These are phyloP conservation scores for Hafferia zeledoni DNA, from an alignment of 2,797 vertebrate genomes.

Conservation along the genomic window DNA sequence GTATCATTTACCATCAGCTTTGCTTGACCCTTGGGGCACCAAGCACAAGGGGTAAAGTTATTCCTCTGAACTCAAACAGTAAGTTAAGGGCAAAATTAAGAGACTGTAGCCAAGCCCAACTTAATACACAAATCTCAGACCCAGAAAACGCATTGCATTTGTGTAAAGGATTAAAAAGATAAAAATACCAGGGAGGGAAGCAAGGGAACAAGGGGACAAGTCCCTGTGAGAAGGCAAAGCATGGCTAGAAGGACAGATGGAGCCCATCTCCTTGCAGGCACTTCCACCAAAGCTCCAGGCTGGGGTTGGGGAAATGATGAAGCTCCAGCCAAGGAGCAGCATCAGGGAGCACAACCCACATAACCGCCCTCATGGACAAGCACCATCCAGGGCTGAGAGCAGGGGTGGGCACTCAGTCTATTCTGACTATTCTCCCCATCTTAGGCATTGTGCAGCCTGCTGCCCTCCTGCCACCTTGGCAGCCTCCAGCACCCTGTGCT, in stretches of 20 bases:
- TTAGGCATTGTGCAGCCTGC: background rate
- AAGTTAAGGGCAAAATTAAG: background rate
- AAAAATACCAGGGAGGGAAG: background rate
- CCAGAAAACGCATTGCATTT: background rate
- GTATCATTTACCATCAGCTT: background rate
- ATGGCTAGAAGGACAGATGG: background rate
- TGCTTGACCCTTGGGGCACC: accelerated
- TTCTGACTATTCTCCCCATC: background rate
- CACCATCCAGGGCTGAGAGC: accelerated
- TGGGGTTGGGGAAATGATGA: background rate
- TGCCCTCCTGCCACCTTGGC: background rate
- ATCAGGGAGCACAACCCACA: accelerated
- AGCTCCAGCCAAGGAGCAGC: background rate
- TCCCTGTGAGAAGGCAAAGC: background rate
- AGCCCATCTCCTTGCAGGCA: background rate
- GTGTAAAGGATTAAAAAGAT: background rate
- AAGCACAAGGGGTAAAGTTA: background rate
- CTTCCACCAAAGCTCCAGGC: background rate
- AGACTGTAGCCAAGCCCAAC: background rate
- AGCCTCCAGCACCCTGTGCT: accelerated
- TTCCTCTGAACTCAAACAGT: background rate
- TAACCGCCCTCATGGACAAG: accelerated
- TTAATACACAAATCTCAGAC: background rate
- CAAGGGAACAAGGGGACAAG: background rate
- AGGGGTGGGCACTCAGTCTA: background rate